Percentiles rank a stretch among this genome's conserved stretches.
Conservation (phyloP, 1,140 invertebrate species). For the Pissodes strobi region DNA sequence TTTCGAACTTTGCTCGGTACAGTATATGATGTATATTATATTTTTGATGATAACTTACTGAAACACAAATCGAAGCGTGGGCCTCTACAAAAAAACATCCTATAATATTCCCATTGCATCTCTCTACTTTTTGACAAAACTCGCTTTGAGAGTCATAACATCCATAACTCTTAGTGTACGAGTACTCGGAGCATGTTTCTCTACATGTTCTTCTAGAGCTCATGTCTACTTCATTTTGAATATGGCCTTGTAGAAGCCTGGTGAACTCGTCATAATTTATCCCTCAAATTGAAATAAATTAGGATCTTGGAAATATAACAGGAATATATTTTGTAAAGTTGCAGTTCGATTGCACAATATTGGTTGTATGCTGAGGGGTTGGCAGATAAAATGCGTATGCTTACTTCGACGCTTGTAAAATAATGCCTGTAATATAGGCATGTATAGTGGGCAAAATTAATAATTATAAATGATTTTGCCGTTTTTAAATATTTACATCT, state of each 20-base stretch:
- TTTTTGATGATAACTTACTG: no score
- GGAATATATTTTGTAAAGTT: no score
- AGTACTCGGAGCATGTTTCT: constrained; percentile 76
- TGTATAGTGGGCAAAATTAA: no score
- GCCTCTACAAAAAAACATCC: constrained; percentile 80
- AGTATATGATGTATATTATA: no score
- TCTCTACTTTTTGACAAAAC: constrained; percentile 66
- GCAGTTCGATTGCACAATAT: no score
- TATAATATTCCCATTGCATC: constrained; percentile 71
- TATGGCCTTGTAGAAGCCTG: constrained; percentile 78
- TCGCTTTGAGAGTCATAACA: constrained; percentile 67
- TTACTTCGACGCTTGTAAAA: no score
- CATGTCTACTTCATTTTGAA: constrained; percentile 85
- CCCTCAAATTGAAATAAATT: constrained; percentile 57
- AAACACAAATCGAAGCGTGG: constrained; percentile 78
- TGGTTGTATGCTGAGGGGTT: no score
- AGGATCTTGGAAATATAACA: background rate
- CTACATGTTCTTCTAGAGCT: constrained; percentile 71
- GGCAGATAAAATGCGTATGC: no score
- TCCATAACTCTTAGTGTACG: constrained; percentile 65
- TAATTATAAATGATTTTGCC: no score
- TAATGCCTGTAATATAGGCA: no score
- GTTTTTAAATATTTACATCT: no score
- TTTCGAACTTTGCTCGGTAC: no score
- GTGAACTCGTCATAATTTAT: constrained; percentile 75